phyloP scores from a whole-genome alignment of 2,888 invertebrate genomes.

The Ormyrus rosae region DNA sequence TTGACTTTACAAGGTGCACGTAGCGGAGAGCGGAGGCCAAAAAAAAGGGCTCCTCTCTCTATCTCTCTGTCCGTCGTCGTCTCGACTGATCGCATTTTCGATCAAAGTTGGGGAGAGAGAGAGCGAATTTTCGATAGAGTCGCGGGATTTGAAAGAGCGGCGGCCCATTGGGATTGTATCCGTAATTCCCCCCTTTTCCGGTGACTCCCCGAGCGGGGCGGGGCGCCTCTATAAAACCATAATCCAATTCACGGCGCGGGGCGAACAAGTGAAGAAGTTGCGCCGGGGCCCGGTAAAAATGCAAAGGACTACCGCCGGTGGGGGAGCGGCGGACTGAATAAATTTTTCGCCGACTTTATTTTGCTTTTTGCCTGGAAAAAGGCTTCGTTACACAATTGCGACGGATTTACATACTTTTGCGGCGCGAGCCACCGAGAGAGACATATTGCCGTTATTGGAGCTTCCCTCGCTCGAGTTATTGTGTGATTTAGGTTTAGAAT shows the following conservation, averaged over 20 bases:
- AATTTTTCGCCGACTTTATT: no score
- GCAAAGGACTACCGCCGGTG: background rate
- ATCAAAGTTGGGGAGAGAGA: conserved; percentile 18
- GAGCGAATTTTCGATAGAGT: conserved; percentile 14
- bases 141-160: background rate
- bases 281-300: background rate
- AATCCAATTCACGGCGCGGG: conserved; percentile 27
- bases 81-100: conserved; percentile 30
- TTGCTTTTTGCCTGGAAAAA: no score
- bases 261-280: background rate
- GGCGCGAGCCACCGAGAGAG: no score
- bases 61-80: background rate
- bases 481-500: background rate
- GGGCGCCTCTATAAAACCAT: conserved; percentile 25
- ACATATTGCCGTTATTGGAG: no score
- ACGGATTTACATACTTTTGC: no score
- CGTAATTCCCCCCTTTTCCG: conserved; percentile 24
- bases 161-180: conserved; percentile 1
- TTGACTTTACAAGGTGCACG: conserved; percentile 7
- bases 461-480: no score
- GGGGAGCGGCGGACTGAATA: background rate
- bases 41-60: background rate
- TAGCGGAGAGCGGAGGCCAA: background rate
- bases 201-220: conserved; percentile 31
- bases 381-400: no score